Evolutionary conservation across 1,140 invertebrate species (phyloP), one percentile per base, ranked within the genome.

Genomic region (Lineus longissimus): DNA sequence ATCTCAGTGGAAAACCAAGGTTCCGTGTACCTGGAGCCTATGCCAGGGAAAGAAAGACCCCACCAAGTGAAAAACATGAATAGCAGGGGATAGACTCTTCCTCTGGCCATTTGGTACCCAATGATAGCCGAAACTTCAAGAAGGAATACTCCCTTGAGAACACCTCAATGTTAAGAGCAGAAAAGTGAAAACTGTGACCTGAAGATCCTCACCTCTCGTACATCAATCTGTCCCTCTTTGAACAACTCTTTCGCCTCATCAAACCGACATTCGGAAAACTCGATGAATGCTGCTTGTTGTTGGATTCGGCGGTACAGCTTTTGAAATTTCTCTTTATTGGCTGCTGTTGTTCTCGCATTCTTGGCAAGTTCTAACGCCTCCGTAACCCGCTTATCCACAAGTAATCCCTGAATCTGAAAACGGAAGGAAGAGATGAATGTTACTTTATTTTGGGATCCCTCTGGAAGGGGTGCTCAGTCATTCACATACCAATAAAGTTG

Each of bases 241-340:
- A 85, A 84, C 19, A 82, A 72, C 27, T 83, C 77, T 27, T 67
- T 62, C 15, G 84, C 83, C 68, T 84, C 79, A 30, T 82, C 76
- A 75, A 84, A 84, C 51, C 83, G 74, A 40, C 76, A 72, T 58
- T 81, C 71, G 40, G 79, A 77, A 69, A 85, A 82, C 70, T 84
- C 78, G 55, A 85, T 83, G 70, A 85, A 85, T 17, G 77, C 84
- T 51, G 84, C 84, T 67, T 83, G 77, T 63, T 84, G 82, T 59
- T 83, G 78, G 30, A 85, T 80, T 62, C 73, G 70, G 23, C 59
- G 55, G 30, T 69, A 73, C 17, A 77, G 65, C 72, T 81, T 80
- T 47, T 74, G 60, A 59, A 81, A 82, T 59, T 84, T 82, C 47
- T 83, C 82, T 69, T 77, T 76, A 25, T 71, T 78, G 51, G 84